Evolutionary conservation across 1,140 invertebrate genomes (phyloP), one percentile per base, ranked within the genome.

Genomic region (Drosophila mojavensis): DNA sequence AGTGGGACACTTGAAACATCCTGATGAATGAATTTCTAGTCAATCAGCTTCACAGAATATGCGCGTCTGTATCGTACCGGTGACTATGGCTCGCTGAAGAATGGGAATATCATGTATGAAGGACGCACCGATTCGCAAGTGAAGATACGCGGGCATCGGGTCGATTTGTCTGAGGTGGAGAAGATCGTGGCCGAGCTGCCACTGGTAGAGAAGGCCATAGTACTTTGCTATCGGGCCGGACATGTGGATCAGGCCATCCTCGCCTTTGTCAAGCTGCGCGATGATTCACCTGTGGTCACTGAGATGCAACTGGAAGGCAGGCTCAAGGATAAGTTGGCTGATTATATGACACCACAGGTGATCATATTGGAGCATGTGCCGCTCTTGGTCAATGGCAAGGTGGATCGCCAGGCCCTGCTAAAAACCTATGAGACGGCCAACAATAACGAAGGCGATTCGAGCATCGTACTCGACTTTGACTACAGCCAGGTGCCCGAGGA

Each of bases 111-210:
- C 30, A 81, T 96, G 47, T 98, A 96, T 81, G 96, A 97, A 81
- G 97, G 97, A 0, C 94, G 97, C 43, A 95, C 95, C 0, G 97
- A 98, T 92, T 96, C 96, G 0, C 97, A 98, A 92, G 94, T 98
- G 0, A 98, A 98, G 93, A 95, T 98, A 10, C 93, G 97, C 61
- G 97, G 97, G 11, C 96, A 98, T 81, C 93, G 97, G 20, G 96
- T 98, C 0, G 97, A 98, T 80, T 92, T 98, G n/a, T 93, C 94
- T 0, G 97, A 98, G 93, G 95, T 98, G 6, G 96, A 98, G 79
- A 94, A 95, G 53, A 95, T 95, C 7, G 94, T 92, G 15, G 78
- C 85, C 4, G 88, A 91, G 51, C 53, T 92, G 39, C 76, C 91
- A 5, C 63, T 85, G 30, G 80, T 92, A 9, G 91, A 92, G 53